These are phyloP conservation scores for Euglossa dilemma DNA, from an alignment of 1,140 invertebrate species.

Conservation along the genomic window DNA sequence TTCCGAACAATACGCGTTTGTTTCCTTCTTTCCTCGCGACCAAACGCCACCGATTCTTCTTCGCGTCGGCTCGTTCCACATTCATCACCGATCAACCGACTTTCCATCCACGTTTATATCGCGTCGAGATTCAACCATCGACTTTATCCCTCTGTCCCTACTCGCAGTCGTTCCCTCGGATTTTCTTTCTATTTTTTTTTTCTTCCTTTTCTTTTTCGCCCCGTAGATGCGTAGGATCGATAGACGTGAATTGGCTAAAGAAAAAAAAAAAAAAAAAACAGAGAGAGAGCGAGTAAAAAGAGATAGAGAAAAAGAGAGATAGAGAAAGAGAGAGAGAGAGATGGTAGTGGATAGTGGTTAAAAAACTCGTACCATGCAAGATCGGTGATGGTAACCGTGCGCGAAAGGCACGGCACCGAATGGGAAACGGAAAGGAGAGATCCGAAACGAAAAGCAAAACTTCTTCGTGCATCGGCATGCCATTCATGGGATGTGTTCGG, in stretches of 20 bases:
- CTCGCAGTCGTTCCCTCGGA: neutral
- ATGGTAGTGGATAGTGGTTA: neutral
- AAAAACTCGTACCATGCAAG: conserved; percentile 64
- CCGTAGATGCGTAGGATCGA: neutral
- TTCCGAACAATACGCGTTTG: conserved; percentile 24
- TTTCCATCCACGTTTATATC: too few species aligned
- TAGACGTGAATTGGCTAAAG: too few species aligned
- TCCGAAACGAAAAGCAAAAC: conserved; percentile 72
- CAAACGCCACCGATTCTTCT: neutral
- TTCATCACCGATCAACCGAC: too few species aligned
- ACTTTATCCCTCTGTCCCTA: neutral
- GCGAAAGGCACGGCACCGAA: neutral
- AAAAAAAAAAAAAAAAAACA: too few species aligned
- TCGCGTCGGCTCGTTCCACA: neutral
- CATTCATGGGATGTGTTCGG: conserved; percentile 73
- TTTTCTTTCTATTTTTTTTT: too few species aligned
- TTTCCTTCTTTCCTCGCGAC: neutral
- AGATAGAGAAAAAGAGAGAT: too few species aligned
- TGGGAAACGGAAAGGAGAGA: conserved; percentile 32
- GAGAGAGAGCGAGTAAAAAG: too few species aligned
- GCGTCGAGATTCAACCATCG: too few species aligned
- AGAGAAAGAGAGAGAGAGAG: too few species aligned
- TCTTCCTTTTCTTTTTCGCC: neutral
- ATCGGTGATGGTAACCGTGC: conserved; percentile 25
- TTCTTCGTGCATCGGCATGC: conserved; percentile 80